A percentile compares a stretch with the other conserved stretches of the same genome.
phyloP scores from a whole-genome alignment of 2,797 vertebrate species.

The Rhinella marina region DNA sequence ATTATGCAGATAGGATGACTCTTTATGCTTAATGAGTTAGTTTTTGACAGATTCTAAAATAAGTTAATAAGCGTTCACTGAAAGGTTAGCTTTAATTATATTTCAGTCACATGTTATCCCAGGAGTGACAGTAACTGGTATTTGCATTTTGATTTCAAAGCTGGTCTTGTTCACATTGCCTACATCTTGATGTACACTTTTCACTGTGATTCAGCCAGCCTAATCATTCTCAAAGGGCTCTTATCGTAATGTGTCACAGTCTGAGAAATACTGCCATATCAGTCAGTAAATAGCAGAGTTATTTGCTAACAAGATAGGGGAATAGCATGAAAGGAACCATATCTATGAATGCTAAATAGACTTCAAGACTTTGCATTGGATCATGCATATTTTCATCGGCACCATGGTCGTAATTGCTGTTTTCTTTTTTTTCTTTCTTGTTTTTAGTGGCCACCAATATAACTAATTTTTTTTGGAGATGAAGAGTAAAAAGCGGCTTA shows the following conservation, averaged over 20 bases:
- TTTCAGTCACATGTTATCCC: constrained; percentile 61
- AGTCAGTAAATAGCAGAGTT: constrained; percentile 50
- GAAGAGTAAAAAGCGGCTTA: not conserved
- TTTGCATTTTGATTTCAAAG: constrained; percentile 60
- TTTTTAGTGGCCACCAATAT: not conserved
- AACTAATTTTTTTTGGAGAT: not conserved
- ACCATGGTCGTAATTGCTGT: not conserved
- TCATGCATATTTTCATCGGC: not conserved
- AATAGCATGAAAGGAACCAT: constrained; percentile 20
- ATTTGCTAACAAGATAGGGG: constrained; percentile 53
- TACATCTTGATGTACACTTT: constrained; percentile 51
- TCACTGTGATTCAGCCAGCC: constrained; percentile 48
- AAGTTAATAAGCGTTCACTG: constrained; percentile 62
- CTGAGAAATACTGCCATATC: constrained; percentile 41
- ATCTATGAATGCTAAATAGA: constrained; percentile 27
- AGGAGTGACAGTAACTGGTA: constrained; percentile 57
- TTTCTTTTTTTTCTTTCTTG: not conserved
- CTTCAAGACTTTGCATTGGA: not conserved
- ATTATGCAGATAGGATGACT: constrained; percentile 62
- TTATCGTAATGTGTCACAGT: constrained; percentile 47
- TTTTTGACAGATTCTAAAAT: constrained; percentile 63
- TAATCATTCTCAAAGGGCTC: constrained; percentile 58
- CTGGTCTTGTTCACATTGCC: constrained; percentile 40
- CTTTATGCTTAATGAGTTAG: constrained; percentile 59
- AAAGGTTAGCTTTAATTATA: constrained; percentile 63